Conservation (phyloP, 2,797 vertebrate species). For the Malacoraja senta region DNA sequence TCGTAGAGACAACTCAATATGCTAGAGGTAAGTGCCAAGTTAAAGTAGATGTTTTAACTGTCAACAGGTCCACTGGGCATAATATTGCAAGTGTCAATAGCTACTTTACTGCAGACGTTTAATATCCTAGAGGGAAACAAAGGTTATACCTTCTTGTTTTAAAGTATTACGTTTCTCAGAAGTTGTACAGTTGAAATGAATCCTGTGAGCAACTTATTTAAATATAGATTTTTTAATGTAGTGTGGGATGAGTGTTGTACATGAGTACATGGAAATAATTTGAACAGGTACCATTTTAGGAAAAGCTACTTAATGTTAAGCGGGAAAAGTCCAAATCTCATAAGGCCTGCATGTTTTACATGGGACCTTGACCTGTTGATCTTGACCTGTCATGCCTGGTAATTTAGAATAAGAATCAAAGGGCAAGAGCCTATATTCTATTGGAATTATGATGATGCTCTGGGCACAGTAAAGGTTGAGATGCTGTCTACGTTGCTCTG, state of each 20-base stretch:
- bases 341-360: not conserved
- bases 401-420: not conserved
- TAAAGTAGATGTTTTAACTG: not conserved
- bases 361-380: not conserved
- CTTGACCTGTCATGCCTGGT: not conserved
- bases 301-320: not conserved
- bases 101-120: not conserved
- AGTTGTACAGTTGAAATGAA: not conserved
- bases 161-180: not conserved
- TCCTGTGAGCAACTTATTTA: not conserved
- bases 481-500: not conserved
- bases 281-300: not conserved
- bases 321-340: not conserved
- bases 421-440: not conserved
- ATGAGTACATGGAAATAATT: not conserved
- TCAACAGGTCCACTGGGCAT: not conserved
- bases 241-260: not conserved
- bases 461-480: not conserved
- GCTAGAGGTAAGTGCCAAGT: not conserved
- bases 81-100: not conserved
- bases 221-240: not conserved
- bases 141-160: not conserved
- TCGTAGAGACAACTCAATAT: not conserved
- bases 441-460: not conserved
- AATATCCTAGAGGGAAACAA: not conserved